Evolutionary conservation across 1,140 invertebrate species (phyloP).

Genomic region (Eciton burchellii): DNA sequence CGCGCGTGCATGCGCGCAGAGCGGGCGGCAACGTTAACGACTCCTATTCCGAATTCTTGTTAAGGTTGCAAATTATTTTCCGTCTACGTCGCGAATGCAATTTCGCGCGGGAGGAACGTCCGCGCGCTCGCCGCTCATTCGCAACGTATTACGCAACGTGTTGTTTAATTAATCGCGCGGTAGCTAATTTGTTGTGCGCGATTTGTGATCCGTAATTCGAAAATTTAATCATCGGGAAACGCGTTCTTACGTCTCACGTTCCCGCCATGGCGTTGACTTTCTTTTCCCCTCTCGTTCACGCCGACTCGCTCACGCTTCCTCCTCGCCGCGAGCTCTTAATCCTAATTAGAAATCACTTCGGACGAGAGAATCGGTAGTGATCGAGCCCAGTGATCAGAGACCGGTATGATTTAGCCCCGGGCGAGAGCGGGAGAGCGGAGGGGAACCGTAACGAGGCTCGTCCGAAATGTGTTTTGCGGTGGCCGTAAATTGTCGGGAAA

Average conservation of each 20-base stretch:
- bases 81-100: constrained; percentile 64
- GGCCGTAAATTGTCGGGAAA: constrained; percentile 80
- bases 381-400: background rate
- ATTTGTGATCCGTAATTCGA: constrained; percentile 24
- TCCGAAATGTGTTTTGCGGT: constrained; percentile 77
- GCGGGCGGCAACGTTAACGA: constrained; percentile 52
- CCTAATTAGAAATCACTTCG: background rate
- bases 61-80: constrained; percentile 69
- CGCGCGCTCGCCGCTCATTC: background rate
- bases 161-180: constrained; percentile 61
- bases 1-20: too few relatives aligned
- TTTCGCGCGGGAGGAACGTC: constrained; percentile 51
- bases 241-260: constrained; percentile 30
- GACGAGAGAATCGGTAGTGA: constrained; percentile 24
- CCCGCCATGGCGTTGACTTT: background rate
- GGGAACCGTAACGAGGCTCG: constrained; percentile 41
- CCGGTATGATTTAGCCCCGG: constrained; percentile 61
- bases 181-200: constrained; percentile 60
- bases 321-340: too few relatives aligned
- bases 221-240: constrained; percentile 60
- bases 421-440: background rate
- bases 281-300: too few relatives aligned
- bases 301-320: too few relatives aligned
- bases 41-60: constrained; percentile 66
- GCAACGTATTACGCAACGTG: constrained; percentile 19